Base-by-base conservation (phyloP, 1,140 invertebrate genomes). In the Drosophila quadrilineata region DNA sequence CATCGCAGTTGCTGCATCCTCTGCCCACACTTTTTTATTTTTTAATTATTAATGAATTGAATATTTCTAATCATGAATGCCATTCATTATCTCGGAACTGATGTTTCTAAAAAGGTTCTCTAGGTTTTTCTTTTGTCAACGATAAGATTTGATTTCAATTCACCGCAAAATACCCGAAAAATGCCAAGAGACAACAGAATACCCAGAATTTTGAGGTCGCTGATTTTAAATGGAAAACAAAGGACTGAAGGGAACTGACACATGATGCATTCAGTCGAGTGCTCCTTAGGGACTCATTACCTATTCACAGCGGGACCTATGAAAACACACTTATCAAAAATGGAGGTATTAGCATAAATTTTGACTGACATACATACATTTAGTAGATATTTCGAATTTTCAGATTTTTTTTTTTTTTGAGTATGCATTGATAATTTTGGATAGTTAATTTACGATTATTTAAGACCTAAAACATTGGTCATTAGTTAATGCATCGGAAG, bases 281-380 rank as follows among this genome's bases (percentile, higher is more conserved):
- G 21, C 33, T 21, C 50, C 10, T 66, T 70, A 6, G 49, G 56
- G 43, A 38, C 22, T 49, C 46, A 59, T 21, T 33, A 48, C 38
- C 48, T 21, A 65, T 31, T 29, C 48, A 8, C 36, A 65, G 45
- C 36, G 33, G 36, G 43, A n/a, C n/a, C n/a, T n/a, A n/a, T n/a
- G n/a, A n/a, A n/a, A 10, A 22, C n/a, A 29, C 19, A n/a, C 49
- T 75, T 71, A 71, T 71, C 68, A 33, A 24, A 54, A 69, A 57
- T 50, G 21, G 28, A n/a, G 43, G 29, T 62, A n/a, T 62, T 35
- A 49, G 65, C 71, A 75, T 75, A 75, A 50, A 54, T 75, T 45
- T 38, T 33, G 28, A 8, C 6, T 22, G 28, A 48, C 26, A 22
- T 29, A 19, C 12, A 43, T 43, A 17, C n/a, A n/a, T n/a, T 16